These are phyloP conservation scores for Palloptera scutellata DNA, from an alignment of 2,888 invertebrate genomes.

Conservation along the genomic window DNA sequence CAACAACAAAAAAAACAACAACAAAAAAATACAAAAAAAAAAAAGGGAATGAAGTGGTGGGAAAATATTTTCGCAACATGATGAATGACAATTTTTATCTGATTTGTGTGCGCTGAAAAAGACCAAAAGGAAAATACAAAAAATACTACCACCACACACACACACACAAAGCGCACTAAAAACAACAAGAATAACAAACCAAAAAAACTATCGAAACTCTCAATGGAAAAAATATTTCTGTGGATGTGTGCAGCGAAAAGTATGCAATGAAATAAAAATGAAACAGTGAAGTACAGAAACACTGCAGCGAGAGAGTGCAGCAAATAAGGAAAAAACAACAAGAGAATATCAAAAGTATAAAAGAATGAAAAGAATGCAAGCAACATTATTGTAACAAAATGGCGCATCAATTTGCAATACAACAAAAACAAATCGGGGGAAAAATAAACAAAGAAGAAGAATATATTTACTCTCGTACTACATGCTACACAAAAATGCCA, in stretches of 20 bases:
- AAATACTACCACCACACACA: constrained; percentile 25
- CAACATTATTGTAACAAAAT: constrained; percentile 30
- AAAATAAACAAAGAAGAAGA: constrained; percentile 9
- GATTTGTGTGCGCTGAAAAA: constrained; percentile 41
- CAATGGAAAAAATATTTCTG: constrained; percentile 17
- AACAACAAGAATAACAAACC: constrained; percentile 24
- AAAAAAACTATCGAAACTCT: constrained; percentile 23
- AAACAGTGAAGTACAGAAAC: constrained; percentile 15
- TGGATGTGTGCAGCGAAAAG: constrained; percentile 25
- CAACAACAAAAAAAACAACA: no score
- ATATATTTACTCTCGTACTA: background rate
- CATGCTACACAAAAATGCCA: background rate
- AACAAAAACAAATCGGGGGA: constrained; percentile 1
- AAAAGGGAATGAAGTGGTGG: no score
- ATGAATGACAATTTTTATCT: constrained; percentile 51
- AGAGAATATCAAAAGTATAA: no score
- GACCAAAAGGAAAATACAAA: constrained; percentile 14
- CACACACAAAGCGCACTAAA: constrained; percentile 21
- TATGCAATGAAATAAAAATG: constrained; percentile 26
- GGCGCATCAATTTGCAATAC: constrained; percentile 30
- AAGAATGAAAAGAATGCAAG: no score
- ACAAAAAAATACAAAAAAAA: no score
- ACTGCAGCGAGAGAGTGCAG: no score
- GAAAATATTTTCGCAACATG: constrained; percentile 43
- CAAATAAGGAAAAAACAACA: no score